Evolutionary conservation across 2,888 invertebrate species (phyloP), one percentile per base, ranked within the genome.

Genomic region (Lacanobia wlatinum): DNA sequence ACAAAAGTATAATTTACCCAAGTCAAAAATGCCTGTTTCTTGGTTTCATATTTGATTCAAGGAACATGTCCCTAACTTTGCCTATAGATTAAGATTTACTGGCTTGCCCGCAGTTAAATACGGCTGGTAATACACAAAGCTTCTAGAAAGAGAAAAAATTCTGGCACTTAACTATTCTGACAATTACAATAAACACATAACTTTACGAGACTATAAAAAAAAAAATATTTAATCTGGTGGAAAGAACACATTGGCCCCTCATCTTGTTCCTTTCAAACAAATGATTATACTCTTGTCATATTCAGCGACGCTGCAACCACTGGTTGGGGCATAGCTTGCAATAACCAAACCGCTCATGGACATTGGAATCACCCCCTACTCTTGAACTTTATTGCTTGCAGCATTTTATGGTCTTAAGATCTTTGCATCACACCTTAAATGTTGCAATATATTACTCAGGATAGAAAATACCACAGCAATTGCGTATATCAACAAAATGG

Each of bases 331-430:
- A 23, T 56, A 55, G 60, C 40, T 28, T 77, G 73, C 40, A n/a
- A 21, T 6, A 48, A 40, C 28, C 28, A 59, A 67, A 66, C 62
- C 1, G 38, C 66, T 52, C 46, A 53, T 14, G 66, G 66, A 40
- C 50, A 53, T 16, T 56, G 76, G 73, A 73, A 52, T 16, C 23
- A 50, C 10, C 28, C 50, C 1, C 43, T 56, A 63, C 40, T 21
- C 48, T 73, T 18, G 73, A 77, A n/a, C n/a, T n/a, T n/a, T n/a
- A 67, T 52, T 73, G 40, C 14, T 38, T 6, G 69, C 72, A 10
- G 73, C 73, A 1, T 73, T 66, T 61, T 70, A 65, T 48, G 72
- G 76, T 0, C 23, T 73, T 10, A 66, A 71, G 28, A 63, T 73
- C 18, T 73, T 76, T 63, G 38, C 64, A 6, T 40, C 62, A 14